Conservation (phyloP, 2,797 vertebrate species). For the Gambelia wislizenii region DNA sequence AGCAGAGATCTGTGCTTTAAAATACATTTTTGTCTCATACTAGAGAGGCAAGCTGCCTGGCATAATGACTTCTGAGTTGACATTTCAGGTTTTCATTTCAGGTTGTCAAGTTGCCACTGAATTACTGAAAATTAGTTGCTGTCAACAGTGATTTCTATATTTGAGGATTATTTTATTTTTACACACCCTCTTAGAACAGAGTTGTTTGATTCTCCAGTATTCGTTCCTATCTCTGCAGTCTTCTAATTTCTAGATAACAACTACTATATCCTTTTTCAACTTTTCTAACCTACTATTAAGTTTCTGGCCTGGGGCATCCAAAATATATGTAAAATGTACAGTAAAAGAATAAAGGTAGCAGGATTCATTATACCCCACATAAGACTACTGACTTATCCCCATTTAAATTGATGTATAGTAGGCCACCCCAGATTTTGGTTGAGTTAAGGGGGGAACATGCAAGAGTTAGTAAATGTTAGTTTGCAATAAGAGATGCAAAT, state of each 20-base stretch:
- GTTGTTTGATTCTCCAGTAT: background rate
- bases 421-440: too few relatives aligned
- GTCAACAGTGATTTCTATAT: slow-evolving; percentile 6
- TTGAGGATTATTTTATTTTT: slow-evolving; percentile 9
- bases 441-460: too few relatives aligned
- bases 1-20: background rate
- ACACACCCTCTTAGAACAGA: background rate
- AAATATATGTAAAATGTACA: background rate
- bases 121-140: slow-evolving; percentile 25
- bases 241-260: slow-evolving; percentile 17
- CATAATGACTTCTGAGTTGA: background rate
- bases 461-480: too few relatives aligned
- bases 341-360: background rate
- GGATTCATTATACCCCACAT: too few relatives aligned
- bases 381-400: too few relatives aligned
- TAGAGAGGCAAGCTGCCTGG: background rate
- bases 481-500: too few relatives aligned
- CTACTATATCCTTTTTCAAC: rapidly evolving
- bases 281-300: slow-evolving; percentile 33
- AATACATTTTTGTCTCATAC: background rate
- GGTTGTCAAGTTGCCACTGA: background rate
- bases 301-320: background rate
- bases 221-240: background rate
- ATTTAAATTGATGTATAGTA: too few relatives aligned
- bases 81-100: slow-evolving; percentile 4